phyloP scores from a whole-genome alignment of 2,888 invertebrate species.

The Drosophila kambysellisi region DNA sequence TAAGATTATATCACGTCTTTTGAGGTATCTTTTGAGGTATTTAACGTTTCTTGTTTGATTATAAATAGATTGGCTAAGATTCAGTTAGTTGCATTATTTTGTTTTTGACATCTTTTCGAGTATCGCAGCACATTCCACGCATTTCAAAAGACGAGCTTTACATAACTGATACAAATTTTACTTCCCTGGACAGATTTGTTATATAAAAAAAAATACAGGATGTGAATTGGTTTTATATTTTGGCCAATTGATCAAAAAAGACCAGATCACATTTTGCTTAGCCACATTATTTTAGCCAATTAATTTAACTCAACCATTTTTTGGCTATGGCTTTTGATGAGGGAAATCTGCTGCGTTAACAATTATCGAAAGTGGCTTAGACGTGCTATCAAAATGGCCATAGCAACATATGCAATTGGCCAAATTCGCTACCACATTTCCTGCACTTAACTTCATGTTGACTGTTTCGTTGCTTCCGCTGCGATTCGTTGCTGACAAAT shows the following conservation, averaged over 20 bases:
- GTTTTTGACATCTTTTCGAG: background rate
- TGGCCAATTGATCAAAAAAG: slow-evolving; percentile 3
- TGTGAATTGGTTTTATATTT: background rate
- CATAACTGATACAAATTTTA: background rate
- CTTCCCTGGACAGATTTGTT: background rate
- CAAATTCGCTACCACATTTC: slow-evolving; percentile 43
- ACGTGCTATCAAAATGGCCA: slow-evolving; percentile 37
- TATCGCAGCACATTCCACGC: background rate
- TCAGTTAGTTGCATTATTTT: background rate
- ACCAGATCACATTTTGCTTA: background rate
- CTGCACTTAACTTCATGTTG: slow-evolving; percentile 36
- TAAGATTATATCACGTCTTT: slow-evolving; percentile 44
- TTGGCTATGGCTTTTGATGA: slow-evolving; percentile 18
- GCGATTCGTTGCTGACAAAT: slow-evolving; percentile 46
- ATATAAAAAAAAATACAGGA: background rate
- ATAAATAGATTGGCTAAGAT: slow-evolving; percentile 45
- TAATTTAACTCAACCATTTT: slow-evolving; percentile 11
- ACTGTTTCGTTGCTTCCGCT: slow-evolving; percentile 47
- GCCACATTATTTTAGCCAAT: slow-evolving; percentile 17
- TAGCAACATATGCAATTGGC: slow-evolving; percentile 49
- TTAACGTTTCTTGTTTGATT: slow-evolving; percentile 35
- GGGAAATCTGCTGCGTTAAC: slow-evolving; percentile 26
- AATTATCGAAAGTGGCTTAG: slow-evolving; percentile 38
- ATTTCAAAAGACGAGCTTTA: background rate
- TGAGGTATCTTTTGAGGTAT: slow-evolving; percentile 4